Base-by-base conservation (phyloP, 2,113 vertebrate genomes). In the Callionymus lyra region DNA sequence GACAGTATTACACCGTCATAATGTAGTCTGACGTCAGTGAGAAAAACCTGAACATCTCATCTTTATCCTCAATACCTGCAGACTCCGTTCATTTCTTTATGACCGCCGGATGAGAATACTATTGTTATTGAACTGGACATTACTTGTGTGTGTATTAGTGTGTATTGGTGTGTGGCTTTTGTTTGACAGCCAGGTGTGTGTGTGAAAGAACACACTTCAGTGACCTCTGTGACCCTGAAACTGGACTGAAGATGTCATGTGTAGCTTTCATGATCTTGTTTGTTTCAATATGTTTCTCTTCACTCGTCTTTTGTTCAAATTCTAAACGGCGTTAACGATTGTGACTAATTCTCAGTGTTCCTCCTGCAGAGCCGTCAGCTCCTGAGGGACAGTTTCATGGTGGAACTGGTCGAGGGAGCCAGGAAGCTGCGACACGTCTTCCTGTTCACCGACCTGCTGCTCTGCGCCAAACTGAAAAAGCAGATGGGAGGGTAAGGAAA, bases 391-490 rank as follows among this genome's bases (percentile, higher is more conserved):
- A 89, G 93, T 53, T 98, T 97, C 81, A 91, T 99, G 91, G 95
- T 99, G 77, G 95, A 99, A 75, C 65, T 98, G 69, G 93, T 99
- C 35, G 95, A 99, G 61, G 94, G 94, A 8, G 82, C 90, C 42
- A 89, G 95, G 59, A 99, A 99, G 51, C 88, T 99, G 3, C 88
- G 95, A 0, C 95, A 99, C 0, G 86, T 98, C 70, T 99, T 99
- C 68, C 91, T 99, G 44, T 99, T 98, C 66, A 93, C 89, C 0
- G 94, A 99, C 63, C 85, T 99, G 70, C 87, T 99, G 65, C 90
- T 99, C 21, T 99, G 95, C 41, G 89, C 95, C 83, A 99, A 98
- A 68, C 88, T 99, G 48, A 98, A 99, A 85, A 99, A 97, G 62
- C 93, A 92, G 74, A 89, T 96, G 0, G 91, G 89, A 82, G 94